Base-by-base conservation (phyloP, 2,113 vertebrate species). In the Cyphomyrus discorhynchus region DNA sequence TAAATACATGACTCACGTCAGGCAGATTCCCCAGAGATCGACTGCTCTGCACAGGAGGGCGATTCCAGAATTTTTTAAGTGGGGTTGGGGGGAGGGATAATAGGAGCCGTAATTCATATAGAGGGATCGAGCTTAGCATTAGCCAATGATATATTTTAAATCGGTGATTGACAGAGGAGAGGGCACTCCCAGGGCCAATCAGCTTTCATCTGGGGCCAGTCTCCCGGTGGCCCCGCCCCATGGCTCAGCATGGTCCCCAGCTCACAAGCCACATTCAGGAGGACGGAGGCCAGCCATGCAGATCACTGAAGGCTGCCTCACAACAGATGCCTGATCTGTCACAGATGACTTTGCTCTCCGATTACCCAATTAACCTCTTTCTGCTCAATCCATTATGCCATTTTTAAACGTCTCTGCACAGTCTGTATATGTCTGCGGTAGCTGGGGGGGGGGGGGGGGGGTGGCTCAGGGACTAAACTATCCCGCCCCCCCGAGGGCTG, bases 371-470 rank as follows among this genome's bases (percentile, higher is more conserved):
- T 80, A 39, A 62, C 53, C 58, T 77, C 35, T 88, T 50, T 13
- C 70, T 80, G 35, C 1, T 11, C 35, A 9, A n/a, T 56, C n/a
- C 15, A 62, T 70, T 31, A 3, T 89, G 46, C 42, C 27, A 47
- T 24, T 88, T 84, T 24, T 90, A 10, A 46, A 58, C n/a, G n/a
- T 70, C 9, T 45, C 17, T 87, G 86, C 77, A 84, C 49, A 88
- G 84, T 66, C 46, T 86, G 89, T 88, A 42, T 90, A 89, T 91
- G 27, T 91, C 89, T 91, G 86, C 82, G 35, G 80, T 90, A 52
- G 42, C 56, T 85, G 45, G 49, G 83, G 88, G 49, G 19, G 17
- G 21, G 1, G 62, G 83, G 88, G 17, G 1, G 35, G 1, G 35
- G 1, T 35, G 42, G 46, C 88, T 83, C 49, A 50, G 74, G 56